Percentiles rank a stretch among this genome's conserved stretches.
Conservation (phyloP, 2,888 invertebrate species). For the Drosophila gaucha region DNA sequence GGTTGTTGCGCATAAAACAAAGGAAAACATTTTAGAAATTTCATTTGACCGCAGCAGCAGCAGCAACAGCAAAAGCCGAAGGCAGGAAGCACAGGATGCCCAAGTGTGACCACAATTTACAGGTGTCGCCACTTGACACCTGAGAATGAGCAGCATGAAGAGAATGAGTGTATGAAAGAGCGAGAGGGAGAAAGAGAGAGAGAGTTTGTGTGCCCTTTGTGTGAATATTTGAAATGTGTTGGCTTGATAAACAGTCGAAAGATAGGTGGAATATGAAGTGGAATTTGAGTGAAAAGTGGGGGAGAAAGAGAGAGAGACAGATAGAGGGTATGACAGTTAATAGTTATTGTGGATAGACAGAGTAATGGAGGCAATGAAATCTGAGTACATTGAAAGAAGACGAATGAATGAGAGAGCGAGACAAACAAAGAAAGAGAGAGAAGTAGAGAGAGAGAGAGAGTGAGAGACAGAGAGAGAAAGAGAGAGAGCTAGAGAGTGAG, state of each 20-base stretch:
- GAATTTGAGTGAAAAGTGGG: neutral
- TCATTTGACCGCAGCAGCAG: constrained; percentile 77
- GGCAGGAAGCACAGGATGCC: constrained; percentile 20
- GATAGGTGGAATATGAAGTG: too few relatives aligned
- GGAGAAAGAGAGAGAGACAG: neutral
- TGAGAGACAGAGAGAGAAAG: too few relatives aligned
- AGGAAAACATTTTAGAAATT: constrained; percentile 78
- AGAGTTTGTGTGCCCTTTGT: constrained; percentile 46
- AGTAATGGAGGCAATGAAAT: too few relatives aligned
- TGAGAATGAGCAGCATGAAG: constrained; percentile 17
- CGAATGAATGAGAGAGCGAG: too few relatives aligned
- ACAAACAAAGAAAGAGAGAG: too few relatives aligned
- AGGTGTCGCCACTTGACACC: constrained; percentile 79
- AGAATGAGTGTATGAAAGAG: neutral
- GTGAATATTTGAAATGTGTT: constrained; percentile 60
- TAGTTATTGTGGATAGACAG: too few relatives aligned
- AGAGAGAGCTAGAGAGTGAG: too few relatives aligned
- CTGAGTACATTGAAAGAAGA: too few relatives aligned
- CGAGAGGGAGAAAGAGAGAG: neutral
- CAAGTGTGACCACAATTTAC: constrained; percentile 78
- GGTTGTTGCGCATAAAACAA: constrained; percentile 74
- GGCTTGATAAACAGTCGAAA: constrained; percentile 24
- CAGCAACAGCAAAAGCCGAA: constrained; percentile 16
- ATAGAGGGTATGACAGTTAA: neutral
- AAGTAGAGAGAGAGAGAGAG: too few relatives aligned